phyloP scores from a whole-genome alignment of 2,797 vertebrate genomes.

The Sebastes cheni region DNA sequence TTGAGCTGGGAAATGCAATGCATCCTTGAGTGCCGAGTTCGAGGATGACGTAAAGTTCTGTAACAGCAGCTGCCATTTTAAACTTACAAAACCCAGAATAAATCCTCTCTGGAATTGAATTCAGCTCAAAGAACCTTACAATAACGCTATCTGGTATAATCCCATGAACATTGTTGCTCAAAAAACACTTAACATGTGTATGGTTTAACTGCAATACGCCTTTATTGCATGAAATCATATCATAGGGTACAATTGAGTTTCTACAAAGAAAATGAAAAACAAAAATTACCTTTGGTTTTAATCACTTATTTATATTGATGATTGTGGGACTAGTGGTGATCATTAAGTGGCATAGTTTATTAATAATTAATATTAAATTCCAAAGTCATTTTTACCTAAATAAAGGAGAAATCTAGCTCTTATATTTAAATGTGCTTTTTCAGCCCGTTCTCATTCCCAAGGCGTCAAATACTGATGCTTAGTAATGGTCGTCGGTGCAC shows the following conservation, averaged over 20 bases:
- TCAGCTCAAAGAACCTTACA: neutral
- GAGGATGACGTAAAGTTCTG: constrained; percentile 60
- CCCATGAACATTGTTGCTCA: neutral
- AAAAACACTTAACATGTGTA: neutral
- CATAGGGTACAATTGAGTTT: neutral
- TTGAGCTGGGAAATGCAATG: constrained; percentile 11
- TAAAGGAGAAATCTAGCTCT: neutral
- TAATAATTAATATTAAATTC: neutral
- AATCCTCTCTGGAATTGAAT: constrained; percentile 5
- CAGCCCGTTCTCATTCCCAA: too few species aligned
- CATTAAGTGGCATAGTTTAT: neutral
- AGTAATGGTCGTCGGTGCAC: neutral
- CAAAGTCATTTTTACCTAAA: neutral
- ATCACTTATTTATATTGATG: neutral
- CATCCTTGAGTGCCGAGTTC: constrained; percentile 39
- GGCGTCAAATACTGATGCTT: too few species aligned
- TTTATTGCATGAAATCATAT: neutral
- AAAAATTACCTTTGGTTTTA: neutral
- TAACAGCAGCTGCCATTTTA: constrained; percentile 41
- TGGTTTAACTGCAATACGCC: neutral
- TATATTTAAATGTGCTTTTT: neutral
- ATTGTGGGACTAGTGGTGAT: neutral
- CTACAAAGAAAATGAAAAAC: neutral
- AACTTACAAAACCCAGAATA: constrained; percentile 12
- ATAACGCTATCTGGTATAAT: neutral